Conservation (phyloP, 2,888 invertebrate genomes). For the Drosophila flavopinicola region DNA sequence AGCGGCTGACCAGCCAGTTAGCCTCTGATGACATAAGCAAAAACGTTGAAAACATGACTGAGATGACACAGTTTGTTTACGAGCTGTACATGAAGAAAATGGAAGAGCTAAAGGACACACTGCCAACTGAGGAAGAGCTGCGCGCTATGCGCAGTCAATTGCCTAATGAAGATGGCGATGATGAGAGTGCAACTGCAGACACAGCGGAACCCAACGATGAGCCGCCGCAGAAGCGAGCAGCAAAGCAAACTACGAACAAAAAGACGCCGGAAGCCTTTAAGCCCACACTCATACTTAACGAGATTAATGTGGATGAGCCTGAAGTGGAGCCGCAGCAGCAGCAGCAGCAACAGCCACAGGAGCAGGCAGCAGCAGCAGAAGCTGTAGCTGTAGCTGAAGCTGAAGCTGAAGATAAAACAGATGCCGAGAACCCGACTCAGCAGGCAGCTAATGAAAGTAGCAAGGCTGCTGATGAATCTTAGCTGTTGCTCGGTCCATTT, state of each 20-base stretch:
- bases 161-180: constrained; percentile 84
- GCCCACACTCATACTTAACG: constrained; percentile 85
- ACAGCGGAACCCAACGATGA: constrained; percentile 37
- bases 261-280: constrained; percentile 72
- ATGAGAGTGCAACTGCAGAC: neutral
- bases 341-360: neutral
- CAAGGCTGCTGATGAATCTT: constrained; percentile 18
- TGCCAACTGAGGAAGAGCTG: constrained; percentile 72
- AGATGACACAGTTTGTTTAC: constrained; percentile 97
- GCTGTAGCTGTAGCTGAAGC: constrained; percentile 1
- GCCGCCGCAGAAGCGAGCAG: constrained; percentile 52
- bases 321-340: constrained; percentile 37
- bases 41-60: constrained; percentile 88
- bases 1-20: constrained; percentile 86
- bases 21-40: constrained; percentile 79
- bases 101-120: constrained; percentile 86
- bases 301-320: constrained; percentile 81
- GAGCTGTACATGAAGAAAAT: constrained; percentile 94
- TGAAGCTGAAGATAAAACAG: constrained; percentile 6
- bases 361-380: neutral
- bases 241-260: constrained; percentile 36
- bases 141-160: constrained; percentile 80
- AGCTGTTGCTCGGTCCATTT: constrained; percentile 45
- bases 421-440: constrained; percentile 4
- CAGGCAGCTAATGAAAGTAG: constrained; percentile 4